phyloP scores from a whole-genome alignment of 2,797 vertebrate species.

The Macroramphosus scolopax region DNA sequence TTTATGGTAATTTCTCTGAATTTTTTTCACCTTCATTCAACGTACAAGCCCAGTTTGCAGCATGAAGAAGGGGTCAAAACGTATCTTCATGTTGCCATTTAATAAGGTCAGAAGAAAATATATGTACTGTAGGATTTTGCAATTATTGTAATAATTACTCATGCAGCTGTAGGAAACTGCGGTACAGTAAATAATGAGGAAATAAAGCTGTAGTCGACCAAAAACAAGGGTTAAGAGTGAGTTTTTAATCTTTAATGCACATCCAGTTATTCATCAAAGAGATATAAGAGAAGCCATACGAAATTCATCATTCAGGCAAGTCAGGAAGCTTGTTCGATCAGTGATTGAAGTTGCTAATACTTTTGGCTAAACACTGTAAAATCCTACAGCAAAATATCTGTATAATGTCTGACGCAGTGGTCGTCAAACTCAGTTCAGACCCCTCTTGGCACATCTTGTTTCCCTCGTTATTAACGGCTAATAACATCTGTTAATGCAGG shows the following conservation, averaged over 20 bases:
- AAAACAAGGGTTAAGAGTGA: slow-evolving; percentile 16
- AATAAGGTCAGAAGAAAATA: no score
- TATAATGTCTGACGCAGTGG: slow-evolving; percentile 4
- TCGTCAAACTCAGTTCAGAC: slow-evolving; percentile 8
- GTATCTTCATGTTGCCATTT: no score
- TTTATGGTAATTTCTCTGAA: no score
- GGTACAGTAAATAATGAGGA: no score
- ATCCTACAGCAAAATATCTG: slow-evolving; percentile 26
- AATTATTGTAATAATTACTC: not conserved
- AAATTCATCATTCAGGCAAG: not conserved
- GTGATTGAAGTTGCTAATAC: slow-evolving; percentile 17
- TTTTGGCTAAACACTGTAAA: slow-evolving; percentile 30
- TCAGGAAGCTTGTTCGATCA: slow-evolving; percentile 28
- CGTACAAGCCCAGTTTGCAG: no score
- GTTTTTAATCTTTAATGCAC: slow-evolving; percentile 62
- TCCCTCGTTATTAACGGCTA: no score
- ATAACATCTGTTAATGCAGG: no score
- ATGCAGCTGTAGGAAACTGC: no score
- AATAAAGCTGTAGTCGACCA: not conserved
- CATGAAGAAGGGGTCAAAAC: no score
- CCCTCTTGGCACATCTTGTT: no score
- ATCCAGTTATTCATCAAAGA: slow-evolving; percentile 51
- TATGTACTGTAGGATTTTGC: not conserved
- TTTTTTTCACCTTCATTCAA: no score
- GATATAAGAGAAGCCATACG: slow-evolving; percentile 34